These are phyloP conservation scores for Gila orcuttii DNA, from an alignment of 2,113 vertebrate species.

Conservation along the genomic window DNA sequence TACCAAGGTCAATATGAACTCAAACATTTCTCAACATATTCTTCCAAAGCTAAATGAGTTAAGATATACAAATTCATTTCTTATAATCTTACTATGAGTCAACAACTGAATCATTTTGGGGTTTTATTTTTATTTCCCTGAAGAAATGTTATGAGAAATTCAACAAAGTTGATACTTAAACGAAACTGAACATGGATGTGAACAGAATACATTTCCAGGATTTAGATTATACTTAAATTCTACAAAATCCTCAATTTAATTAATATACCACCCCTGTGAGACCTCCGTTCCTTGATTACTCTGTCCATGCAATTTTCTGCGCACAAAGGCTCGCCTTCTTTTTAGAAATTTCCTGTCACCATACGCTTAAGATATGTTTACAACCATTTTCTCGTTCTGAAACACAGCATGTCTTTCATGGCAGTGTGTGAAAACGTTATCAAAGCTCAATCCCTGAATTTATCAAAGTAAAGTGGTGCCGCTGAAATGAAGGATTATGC, in stretches of 20 bases:
- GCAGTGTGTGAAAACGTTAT: constrained; percentile 17
- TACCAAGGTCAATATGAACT: constrained; percentile 2
- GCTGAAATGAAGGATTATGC: constrained; percentile 35
- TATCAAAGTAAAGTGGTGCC: constrained; percentile 44
- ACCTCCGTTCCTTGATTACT: constrained; percentile 13
- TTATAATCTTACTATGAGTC: too few relatives aligned
- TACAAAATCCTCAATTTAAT: constrained; percentile 70
- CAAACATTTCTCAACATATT: background rate
- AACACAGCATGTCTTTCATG: constrained; percentile 26
- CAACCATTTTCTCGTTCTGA: constrained; percentile 34
- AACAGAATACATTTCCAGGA: constrained; percentile 23
- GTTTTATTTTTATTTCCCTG: background rate
- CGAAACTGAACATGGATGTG: background rate
- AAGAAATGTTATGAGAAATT: background rate
- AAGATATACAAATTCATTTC: too few relatives aligned
- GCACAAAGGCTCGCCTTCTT: background rate
- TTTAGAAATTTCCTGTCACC: background rate
- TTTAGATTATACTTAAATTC: constrained; percentile 24
- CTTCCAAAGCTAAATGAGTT: too few relatives aligned
- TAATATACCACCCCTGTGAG: background rate
- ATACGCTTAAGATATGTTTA: constrained; percentile 36
- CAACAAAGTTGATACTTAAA: background rate
- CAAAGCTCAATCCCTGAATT: constrained; percentile 37
- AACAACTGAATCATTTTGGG: background rate
- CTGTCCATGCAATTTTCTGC: constrained; percentile 24